Base-by-base conservation (phyloP, 1,140 invertebrate genomes). In the Bombyx mori region DNA sequence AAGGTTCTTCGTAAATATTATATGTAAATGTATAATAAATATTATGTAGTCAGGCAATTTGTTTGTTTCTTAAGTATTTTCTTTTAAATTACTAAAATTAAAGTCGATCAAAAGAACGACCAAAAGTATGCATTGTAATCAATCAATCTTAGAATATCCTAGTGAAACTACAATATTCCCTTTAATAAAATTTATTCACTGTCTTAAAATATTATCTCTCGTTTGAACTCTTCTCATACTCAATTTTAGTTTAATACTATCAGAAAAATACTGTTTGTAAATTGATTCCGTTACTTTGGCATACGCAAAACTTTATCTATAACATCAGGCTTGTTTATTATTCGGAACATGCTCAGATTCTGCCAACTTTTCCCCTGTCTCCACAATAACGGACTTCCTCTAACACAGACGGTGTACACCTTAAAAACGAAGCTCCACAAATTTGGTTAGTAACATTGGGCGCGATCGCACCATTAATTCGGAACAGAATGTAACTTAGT, bases 381-480 rank as follows among this genome's bases (percentile, higher is more conserved):
- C 44, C 48, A 47, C 50, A 48, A 60, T 52, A 58, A 63, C 62
- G 48, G 56, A 60, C 58, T 62, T 62, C 50, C 49, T 51, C 54
- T 50, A 46, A 58, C 54, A 57, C 54, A 47, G 42, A 42, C 51
- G 54, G 50, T 54, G 54, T 60, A 62, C 54, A 59, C 49, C 45
- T 56, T 46, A 61, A 69, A 66, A 64, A 49, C 60, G 57, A 45
- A 62, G 56, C 54, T 8, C 51, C 52, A 52, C 56, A 65, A 65
- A 65, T 65, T 70, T 60, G 54, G 61, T 2, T 35, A 35, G 61
- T 47, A 62, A 66, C 70, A 69, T 69, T 66, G 68, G 61, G 65
- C 49, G 52, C 52, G 64, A 49, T n/a, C 60, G 63, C 59, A 55
- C 63, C 65, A 70, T 70, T 70, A 73, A 73, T 73, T 70, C 58